Percentiles rank a stretch among this genome's conserved stretches.
Evolutionary conservation across 2,888 invertebrate species (phyloP).

Genomic region (Lasius platythorax): DNA sequence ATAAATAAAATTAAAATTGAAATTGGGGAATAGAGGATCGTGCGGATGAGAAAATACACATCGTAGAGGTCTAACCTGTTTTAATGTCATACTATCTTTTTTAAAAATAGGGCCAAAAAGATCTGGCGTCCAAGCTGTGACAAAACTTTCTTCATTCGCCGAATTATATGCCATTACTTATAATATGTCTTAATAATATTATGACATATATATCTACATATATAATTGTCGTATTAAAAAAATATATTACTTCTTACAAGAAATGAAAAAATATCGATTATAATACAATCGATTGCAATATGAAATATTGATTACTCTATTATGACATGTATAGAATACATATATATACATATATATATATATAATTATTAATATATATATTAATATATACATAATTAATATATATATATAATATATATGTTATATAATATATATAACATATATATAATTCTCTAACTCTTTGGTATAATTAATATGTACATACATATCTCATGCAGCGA

Average conservation of each 20-base stretch:
- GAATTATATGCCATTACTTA: neutral
- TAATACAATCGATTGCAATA: neutral
- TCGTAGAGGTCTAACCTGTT: slow-evolving; percentile 71
- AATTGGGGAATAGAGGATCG: neutral
- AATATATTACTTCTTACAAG: neutral
- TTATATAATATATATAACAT: neutral
- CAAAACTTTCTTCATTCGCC: neutral
- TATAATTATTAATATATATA: neutral
- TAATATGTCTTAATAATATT: neutral
- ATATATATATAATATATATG: neutral
- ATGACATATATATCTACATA: neutral
- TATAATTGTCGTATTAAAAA: neutral
- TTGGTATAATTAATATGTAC: neutral
- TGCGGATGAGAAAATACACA: neutral
- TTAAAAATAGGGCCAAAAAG: slow-evolving; percentile 75
- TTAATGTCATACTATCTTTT: slow-evolving; percentile 42
- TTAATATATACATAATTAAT: neutral
- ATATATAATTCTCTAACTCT: neutral
- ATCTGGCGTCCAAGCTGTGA: slow-evolving; percentile 66
- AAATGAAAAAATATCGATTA: neutral
- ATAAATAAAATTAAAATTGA: neutral
- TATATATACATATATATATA: neutral
- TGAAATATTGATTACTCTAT: neutral
- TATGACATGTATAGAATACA: neutral
- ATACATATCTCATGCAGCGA: neutral